Conservation (phyloP, 2,888 invertebrate genomes). For the Brachyptera putata region DNA sequence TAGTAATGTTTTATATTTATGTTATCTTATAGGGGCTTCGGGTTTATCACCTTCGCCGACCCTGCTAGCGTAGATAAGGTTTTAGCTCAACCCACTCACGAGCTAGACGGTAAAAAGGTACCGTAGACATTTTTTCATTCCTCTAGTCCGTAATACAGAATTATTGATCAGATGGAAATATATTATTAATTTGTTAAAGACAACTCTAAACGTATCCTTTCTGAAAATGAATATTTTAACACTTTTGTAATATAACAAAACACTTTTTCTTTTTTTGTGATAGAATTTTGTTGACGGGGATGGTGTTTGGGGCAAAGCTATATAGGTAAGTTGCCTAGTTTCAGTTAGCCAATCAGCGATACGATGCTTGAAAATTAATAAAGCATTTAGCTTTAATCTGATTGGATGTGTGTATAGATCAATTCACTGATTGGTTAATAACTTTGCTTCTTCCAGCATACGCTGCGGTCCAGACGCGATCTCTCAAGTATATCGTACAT, state of each 20-base stretch:
- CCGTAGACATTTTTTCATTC: slow-evolving; percentile 32
- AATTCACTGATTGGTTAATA: neutral
- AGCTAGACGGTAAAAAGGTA: slow-evolving; percentile 99
- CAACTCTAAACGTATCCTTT: slow-evolving; percentile 16
- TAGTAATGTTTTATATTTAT: slow-evolving; percentile 34
- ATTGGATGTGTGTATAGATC: no score
- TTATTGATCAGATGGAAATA: neutral
- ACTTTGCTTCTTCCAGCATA: neutral
- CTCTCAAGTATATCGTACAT: no score
- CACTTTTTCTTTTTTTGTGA: neutral
- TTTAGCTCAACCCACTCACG: slow-evolving; percentile 95
- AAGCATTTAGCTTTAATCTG: no score
- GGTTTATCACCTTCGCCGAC: slow-evolving; percentile 99
- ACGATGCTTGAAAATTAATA: no score
- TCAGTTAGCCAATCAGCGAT: neutral
- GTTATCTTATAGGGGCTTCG: slow-evolving; percentile 85
- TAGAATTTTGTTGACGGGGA: neutral
- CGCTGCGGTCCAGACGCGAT: slow-evolving; percentile 8
- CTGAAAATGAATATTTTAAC: no score
- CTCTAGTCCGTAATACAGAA: slow-evolving; percentile 19
- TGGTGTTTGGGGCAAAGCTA: neutral
- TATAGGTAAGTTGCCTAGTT: neutral
- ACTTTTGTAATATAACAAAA: neutral
- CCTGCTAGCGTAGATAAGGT: slow-evolving; percentile 99
- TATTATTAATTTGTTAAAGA: slow-evolving; percentile 19